phyloP scores from a whole-genome alignment of 1,140 invertebrate species.

The Sycophila sp. region DNA sequence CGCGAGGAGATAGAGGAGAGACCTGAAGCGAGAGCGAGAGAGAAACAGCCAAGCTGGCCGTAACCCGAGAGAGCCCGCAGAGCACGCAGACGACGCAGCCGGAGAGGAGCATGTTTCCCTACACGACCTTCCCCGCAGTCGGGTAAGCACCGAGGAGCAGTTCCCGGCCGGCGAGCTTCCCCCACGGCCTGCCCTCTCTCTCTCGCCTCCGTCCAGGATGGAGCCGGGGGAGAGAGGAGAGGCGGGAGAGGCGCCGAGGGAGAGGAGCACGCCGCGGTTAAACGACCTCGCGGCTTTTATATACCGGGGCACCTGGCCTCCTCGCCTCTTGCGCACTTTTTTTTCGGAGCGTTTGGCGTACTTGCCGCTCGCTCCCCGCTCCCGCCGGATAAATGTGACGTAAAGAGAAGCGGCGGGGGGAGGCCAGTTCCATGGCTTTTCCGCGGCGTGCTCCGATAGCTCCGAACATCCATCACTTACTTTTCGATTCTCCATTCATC shows the following conservation, averaged over 20 bases:
- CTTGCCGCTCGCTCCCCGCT: too few relatives aligned
- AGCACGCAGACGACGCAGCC: slow-evolving; percentile 35
- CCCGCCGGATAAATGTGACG: too few relatives aligned
- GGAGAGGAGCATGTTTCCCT: slow-evolving; percentile 59
- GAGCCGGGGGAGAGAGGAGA: background rate
- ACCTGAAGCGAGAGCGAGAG: slow-evolving; percentile 26
- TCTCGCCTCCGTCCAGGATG: background rate
- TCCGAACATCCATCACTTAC: too few relatives aligned
- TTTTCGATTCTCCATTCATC: too few relatives aligned
- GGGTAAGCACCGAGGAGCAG: slow-evolving; percentile 55
- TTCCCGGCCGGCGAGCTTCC: background rate
- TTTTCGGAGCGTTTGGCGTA: too few relatives aligned
- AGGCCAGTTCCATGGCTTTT: background rate
- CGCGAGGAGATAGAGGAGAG: slow-evolving; percentile 23
- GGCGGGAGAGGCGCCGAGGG: background rate
- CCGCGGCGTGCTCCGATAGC: slow-evolving; percentile 3
- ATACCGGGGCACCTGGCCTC: too few relatives aligned
- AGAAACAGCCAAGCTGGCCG: too few relatives aligned
- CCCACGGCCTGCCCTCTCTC: background rate
- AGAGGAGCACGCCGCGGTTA: background rate
- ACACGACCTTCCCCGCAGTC: slow-evolving; percentile 63
- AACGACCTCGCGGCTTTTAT: background rate
- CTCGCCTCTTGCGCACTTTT: too few relatives aligned
- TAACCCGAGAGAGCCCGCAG: slow-evolving; percentile 17
- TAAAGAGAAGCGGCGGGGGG: too few relatives aligned